phyloP scores from a whole-genome alignment of 2,797 vertebrate species.

The Bradypodion ventrale region DNA sequence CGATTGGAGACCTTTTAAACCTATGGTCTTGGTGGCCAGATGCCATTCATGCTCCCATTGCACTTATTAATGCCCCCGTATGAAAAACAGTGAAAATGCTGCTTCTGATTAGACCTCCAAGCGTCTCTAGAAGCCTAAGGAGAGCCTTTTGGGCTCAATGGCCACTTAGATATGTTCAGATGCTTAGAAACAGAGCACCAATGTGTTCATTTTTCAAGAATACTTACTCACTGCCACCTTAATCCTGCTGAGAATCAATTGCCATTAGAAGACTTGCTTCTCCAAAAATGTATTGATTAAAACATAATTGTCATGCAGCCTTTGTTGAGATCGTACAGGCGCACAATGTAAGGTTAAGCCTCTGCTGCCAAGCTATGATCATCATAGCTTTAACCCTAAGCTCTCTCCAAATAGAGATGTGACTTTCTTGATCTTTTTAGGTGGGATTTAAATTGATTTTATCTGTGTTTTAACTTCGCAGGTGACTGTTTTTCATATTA shows the following conservation, averaged over 20 bases:
- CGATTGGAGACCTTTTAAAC: background rate
- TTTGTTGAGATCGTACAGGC: too few relatives aligned
- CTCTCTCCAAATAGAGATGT: too few relatives aligned
- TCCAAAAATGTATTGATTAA: too few relatives aligned
- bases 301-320: too few relatives aligned
- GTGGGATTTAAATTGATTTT: background rate
- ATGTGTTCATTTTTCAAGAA: too few relatives aligned
- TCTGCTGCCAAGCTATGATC: too few relatives aligned
- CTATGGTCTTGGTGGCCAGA: constrained; percentile 31
- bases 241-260: too few relatives aligned
- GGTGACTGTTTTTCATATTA: background rate
- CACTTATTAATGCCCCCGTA: constrained; percentile 25
- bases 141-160: background rate
- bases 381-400: too few relatives aligned
- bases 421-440: too few relatives aligned
- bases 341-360: too few relatives aligned
- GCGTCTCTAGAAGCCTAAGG: background rate
- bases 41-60: background rate
- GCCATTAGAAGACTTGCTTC: too few relatives aligned
- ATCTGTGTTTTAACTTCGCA: background rate
- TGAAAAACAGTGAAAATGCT: background rate
- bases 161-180: background rate
- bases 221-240: too few relatives aligned
- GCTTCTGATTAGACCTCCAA: background rate
- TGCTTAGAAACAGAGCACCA: background rate